These are phyloP conservation scores for Phragmatobia fuliginosa DNA, from an alignment of 2,888 invertebrate genomes.

Conservation along the genomic window DNA sequence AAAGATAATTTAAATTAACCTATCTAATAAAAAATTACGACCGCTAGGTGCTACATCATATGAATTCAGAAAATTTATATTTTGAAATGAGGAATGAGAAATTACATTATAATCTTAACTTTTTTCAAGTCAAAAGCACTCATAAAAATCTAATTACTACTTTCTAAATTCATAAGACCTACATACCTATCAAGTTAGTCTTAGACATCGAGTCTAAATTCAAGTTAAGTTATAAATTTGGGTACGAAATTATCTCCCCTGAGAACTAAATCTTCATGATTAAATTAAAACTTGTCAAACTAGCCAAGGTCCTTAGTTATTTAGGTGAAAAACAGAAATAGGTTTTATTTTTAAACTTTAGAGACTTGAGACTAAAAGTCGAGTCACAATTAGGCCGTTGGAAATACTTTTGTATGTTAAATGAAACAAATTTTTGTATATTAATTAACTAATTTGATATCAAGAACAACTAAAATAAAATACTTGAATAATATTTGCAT, in stretches of 20 bases:
- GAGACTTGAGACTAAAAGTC: background rate
- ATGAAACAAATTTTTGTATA: too few species aligned
- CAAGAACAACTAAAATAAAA: too few species aligned
- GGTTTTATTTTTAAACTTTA: background rate
- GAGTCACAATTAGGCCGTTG: background rate
- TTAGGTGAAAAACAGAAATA: background rate
- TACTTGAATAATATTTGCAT: too few species aligned
- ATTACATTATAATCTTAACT: background rate
- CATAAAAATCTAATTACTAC: background rate
- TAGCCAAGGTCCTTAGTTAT: slow-evolving; percentile 7
- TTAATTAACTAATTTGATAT: too few species aligned
- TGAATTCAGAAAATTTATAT: background rate
- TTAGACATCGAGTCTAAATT: slow-evolving; percentile 12
- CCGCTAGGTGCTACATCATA: too few species aligned
- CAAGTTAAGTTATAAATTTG: background rate
- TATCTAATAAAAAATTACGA: too few species aligned
- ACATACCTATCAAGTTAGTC: slow-evolving; percentile 4
- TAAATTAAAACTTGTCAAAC: slow-evolving; percentile 25
- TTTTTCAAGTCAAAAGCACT: too few species aligned
- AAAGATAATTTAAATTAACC: too few species aligned
- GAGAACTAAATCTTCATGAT: slow-evolving; percentile 27
- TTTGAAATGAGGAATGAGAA: background rate
- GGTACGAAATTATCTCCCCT: slow-evolving; percentile 7
- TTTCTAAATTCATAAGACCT: background rate
- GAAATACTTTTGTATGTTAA: background rate